Conservation (phyloP, 2,888 invertebrate genomes). For the Piscicola geometra region DNA sequence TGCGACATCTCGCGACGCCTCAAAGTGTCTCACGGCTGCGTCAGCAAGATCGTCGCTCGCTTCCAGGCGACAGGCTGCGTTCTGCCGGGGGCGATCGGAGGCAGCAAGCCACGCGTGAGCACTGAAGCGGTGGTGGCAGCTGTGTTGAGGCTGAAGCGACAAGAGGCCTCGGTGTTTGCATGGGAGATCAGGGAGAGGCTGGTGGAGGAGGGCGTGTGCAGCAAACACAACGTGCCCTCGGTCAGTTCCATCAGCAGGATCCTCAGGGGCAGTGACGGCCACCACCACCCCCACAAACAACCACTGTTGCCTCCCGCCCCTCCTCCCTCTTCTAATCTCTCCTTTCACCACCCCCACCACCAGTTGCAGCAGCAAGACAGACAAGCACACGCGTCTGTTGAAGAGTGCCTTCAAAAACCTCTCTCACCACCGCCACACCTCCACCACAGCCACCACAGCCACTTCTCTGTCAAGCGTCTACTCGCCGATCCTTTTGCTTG, state of each 20-base stretch:
- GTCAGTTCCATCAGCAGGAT: slow-evolving; percentile 93
- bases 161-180: slow-evolving; percentile 92
- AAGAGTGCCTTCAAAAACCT: no score
- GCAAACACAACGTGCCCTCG: slow-evolving; percentile 95
- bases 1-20: slow-evolving; percentile 73
- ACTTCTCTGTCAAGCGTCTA: no score
- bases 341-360: no score
- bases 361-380: no score
- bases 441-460: no score
- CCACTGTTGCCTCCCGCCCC: no score
- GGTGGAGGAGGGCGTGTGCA: slow-evolving; percentile 86
- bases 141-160: slow-evolving; percentile 83
- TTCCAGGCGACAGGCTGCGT: slow-evolving; percentile 75
- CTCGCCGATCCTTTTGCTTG: no score
- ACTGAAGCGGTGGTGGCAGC: slow-evolving; percentile 62
- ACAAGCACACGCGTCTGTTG: no score
- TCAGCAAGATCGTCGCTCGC: slow-evolving; percentile 85
- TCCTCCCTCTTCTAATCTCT: no score
- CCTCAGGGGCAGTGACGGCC: slow-evolving; percentile 63
- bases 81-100: slow-evolving; percentile 89
- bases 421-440: no score
- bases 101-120: slow-evolving; percentile 90
- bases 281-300: not conserved
- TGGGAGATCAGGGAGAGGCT: slow-evolving; percentile 94
- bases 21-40: slow-evolving; percentile 86